These are phyloP conservation scores for Galbula dea DNA, from an alignment of 2,113 vertebrate species.

Conservation along the genomic window DNA sequence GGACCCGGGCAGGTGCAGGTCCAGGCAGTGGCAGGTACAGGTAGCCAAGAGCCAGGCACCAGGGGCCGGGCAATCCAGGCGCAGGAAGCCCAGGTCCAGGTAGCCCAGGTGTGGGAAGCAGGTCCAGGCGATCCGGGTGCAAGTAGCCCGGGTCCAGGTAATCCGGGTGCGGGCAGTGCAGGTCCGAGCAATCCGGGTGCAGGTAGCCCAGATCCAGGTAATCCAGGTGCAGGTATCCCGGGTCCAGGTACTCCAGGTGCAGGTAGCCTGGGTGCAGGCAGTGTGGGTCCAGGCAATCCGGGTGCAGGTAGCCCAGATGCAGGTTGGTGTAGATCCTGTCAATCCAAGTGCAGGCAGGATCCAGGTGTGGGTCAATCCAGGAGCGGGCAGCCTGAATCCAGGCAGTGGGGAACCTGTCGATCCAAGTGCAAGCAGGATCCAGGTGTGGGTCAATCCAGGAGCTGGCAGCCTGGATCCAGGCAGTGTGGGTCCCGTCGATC, in stretches of 20 bases:
- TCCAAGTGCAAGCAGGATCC: background rate
- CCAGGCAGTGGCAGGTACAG: background rate
- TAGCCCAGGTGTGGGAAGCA: background rate
- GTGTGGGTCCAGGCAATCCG: background rate
- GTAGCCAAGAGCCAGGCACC: no score
- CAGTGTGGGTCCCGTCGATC: background rate
- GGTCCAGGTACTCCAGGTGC: background rate
- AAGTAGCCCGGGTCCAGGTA: background rate
- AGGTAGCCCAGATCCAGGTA: background rate
- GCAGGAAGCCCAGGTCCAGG: background rate
- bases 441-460: background rate
- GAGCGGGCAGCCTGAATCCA: background rate
- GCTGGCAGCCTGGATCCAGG: background rate
- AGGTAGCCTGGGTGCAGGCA: background rate
- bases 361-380: background rate
- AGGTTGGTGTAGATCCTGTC: background rate
- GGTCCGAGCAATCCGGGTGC: background rate
- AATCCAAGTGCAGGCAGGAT: background rate
- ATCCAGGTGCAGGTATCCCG: background rate
- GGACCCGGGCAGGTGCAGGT: background rate
- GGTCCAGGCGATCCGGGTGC: background rate
- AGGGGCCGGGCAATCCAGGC: background rate
- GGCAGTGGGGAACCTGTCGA: background rate
- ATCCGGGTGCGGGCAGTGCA: background rate
- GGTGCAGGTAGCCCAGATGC: background rate